A percentile compares a stretch with the other conserved stretches of the same genome.
phyloP scores from a whole-genome alignment of 1,140 invertebrate genomes.

The Rhyzopertha dominica region DNA sequence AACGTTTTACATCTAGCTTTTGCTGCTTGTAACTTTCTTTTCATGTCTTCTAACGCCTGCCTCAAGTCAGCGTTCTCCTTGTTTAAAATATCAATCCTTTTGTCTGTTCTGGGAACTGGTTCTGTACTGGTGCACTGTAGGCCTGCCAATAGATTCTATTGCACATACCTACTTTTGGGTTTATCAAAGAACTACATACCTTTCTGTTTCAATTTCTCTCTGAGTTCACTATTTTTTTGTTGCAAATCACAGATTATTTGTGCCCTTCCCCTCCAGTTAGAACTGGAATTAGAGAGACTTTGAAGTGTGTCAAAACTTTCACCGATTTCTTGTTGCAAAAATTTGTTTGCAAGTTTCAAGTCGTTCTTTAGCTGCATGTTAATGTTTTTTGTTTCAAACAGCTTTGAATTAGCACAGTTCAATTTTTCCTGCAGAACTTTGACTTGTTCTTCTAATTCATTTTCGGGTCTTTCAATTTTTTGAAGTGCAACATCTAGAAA shows the following conservation, averaged over 20 bases:
- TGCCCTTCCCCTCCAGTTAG: constrained; percentile 64
- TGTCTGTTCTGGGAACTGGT: constrained; percentile 11
- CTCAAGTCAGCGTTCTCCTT: constrained; percentile 48
- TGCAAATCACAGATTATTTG: constrained; percentile 63
- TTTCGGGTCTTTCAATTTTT: constrained; percentile 14
- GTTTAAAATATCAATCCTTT: constrained; percentile 28
- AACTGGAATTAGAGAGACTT: constrained; percentile 16
- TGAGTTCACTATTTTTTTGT: constrained; percentile 58
- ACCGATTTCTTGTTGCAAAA: constrained; percentile 63
- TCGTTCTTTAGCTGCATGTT: constrained; percentile 60
- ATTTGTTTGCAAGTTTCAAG: constrained; percentile 57
- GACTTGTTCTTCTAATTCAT: constrained; percentile 36
- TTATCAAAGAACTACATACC: constrained; percentile 9
- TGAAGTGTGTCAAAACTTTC: constrained; percentile 44
- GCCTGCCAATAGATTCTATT: too few species aligned
- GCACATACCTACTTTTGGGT: too few species aligned
- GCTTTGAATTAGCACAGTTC: constrained; percentile 53
- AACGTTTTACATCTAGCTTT: constrained; percentile 54
- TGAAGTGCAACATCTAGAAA: too few species aligned
- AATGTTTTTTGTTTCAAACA: constrained; percentile 62
- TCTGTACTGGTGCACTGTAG: not conserved
- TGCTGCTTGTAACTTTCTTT: constrained; percentile 54
- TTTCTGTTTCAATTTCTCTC: constrained; percentile 50
- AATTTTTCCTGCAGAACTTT: constrained; percentile 60
- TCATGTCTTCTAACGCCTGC: constrained; percentile 47